Evolutionary conservation across 2,888 invertebrate species (phyloP), one percentile per base, ranked within the genome.

Genomic region (Incurvaria masculella): DNA sequence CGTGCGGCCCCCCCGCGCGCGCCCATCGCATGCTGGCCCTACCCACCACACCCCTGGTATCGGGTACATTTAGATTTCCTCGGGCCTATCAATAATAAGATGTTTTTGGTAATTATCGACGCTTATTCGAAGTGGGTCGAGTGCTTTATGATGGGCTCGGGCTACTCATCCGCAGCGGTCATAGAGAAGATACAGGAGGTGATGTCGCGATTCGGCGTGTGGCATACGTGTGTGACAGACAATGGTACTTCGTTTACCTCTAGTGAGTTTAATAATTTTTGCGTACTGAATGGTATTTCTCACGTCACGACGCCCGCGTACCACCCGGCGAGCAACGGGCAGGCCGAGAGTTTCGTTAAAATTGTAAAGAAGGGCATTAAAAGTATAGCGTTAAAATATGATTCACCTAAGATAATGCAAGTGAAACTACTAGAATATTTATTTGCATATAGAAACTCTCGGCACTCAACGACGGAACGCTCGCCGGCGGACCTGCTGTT

Each of bases 61-160:
- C 44, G 57, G 2, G 6, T 57, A 8, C 59, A 57, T 33, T 11
- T 57, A 1, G 57, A 59, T 43, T 56, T 58, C 44, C 41, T 55
- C 16, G 58, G 56, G 4, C 58, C 54, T 0, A 43, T 58, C 2
- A 46, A 54, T 20, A 26, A 46, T 17, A 45, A 44, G 4, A 46
- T 49, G 42, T 55, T 51, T 42, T 43, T 55, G 21, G 38, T 56
- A 4, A 46, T 55, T 4, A 56, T 56, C 3, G 55, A 58, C 38
- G 55, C 56, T 0, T 52, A 49, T 42, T 46, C 47, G n/a, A 58
- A 57, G 44, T 57, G 59, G 55, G 53, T 57, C 2, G 54, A 58
- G 49, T 50, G 43, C 14, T 59, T 56, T 41, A 44, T 49, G 2
- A 53, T 58, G 53, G 44, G 23, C 11, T 19, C 23, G 1, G 21